A percentile compares a stretch with the other conserved stretches of the same genome.
Evolutionary conservation across 2,888 invertebrate species (phyloP).

Genomic region (Spodoptera exigua): DNA sequence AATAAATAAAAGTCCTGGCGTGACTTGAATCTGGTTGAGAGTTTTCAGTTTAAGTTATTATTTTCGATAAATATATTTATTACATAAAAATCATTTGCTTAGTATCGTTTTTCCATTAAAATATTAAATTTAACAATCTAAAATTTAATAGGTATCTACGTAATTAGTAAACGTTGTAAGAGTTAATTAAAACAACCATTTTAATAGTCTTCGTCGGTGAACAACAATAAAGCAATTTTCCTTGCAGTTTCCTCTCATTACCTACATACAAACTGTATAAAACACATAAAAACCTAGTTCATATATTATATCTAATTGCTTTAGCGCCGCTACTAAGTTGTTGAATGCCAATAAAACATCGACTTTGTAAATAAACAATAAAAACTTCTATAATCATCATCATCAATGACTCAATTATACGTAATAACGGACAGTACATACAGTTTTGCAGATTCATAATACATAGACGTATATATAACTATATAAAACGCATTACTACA

Average conservation of each 20-base stretch:
- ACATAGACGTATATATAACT: slow-evolving; percentile 50
- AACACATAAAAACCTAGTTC: slow-evolving; percentile 16
- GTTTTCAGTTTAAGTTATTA: no score
- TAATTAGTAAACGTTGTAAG: neutral
- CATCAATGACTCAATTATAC: slow-evolving; percentile 63
- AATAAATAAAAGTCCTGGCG: no score
- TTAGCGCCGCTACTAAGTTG: slow-evolving; percentile 29
- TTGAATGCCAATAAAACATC: slow-evolving; percentile 51
- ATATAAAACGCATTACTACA: slow-evolving; percentile 76
- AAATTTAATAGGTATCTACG: no score
- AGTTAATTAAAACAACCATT: neutral
- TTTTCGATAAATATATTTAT: no score
- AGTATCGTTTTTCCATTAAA: no score
- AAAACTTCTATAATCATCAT: slow-evolving; percentile 50
- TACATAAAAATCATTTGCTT: no score
- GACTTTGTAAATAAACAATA: slow-evolving; percentile 52
- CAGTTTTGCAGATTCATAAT: slow-evolving; percentile 54
- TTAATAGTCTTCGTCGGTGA: neutral
- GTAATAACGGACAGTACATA: slow-evolving; percentile 40
- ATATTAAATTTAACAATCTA: no score
- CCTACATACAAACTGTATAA: neutral
- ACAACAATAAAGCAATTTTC: slow-evolving; percentile 24
- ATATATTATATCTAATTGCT: slow-evolving; percentile 4
- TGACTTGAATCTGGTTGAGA: no score
- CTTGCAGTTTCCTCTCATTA: slow-evolving; percentile 24